These are phyloP conservation scores for Vulpes lagopus DNA, from an alignment of 2,113 vertebrate genomes.

Conservation along the genomic window DNA sequence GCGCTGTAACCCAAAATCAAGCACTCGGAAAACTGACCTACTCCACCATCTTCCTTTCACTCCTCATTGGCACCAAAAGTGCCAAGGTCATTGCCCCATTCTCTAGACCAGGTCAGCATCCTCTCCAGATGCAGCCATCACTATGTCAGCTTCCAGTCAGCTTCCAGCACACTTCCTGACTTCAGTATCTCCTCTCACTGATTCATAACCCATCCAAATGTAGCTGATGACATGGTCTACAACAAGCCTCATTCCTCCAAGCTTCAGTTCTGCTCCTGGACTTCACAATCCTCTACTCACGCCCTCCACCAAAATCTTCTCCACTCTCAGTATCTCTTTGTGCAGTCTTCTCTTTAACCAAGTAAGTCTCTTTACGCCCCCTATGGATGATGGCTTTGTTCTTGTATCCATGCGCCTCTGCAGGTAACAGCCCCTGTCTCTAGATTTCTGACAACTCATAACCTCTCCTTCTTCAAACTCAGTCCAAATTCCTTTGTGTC, in stretches of 20 bases:
- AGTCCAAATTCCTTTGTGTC: background rate
- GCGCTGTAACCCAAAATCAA: background rate
- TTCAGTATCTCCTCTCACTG: background rate
- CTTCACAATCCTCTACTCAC: background rate
- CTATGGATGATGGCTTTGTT: background rate
- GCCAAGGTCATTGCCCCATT: no score
- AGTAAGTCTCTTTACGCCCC: background rate
- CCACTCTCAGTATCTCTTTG: background rate
- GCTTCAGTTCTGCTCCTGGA: background rate
- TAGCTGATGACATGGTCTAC: no score
- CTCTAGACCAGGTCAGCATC: background rate
- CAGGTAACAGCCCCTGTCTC: background rate
- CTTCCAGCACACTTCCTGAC: background rate
- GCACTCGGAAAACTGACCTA: rapidly evolving
- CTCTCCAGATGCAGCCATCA: background rate
- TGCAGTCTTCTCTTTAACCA: background rate
- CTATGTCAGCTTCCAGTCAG: background rate
- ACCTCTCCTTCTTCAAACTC: background rate
- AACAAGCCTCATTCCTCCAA: no score
- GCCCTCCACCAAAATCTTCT: background rate
- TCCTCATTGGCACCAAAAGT: background rate
- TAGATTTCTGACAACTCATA: background rate
- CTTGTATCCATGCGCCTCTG: background rate
- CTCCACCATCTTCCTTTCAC: background rate
- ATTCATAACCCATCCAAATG: background rate